These are phyloP conservation scores for Amphiprion percula DNA, from an alignment of 2,113 vertebrate species.

Conservation along the genomic window DNA sequence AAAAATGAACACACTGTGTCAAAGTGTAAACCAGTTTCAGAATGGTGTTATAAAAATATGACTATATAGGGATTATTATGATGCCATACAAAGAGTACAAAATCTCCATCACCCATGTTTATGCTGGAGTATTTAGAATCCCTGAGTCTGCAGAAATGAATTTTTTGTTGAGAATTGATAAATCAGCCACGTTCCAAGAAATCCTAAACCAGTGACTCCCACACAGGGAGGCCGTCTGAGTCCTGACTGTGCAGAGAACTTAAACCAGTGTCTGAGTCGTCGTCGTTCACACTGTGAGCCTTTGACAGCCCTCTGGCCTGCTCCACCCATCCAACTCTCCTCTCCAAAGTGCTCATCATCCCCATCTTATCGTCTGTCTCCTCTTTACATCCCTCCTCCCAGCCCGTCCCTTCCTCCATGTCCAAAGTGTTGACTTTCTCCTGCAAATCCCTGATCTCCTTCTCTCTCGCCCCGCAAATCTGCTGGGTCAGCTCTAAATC, in stretches of 20 bases:
- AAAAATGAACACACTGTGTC: neutral
- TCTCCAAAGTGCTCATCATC: conserved; percentile 50
- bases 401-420: conserved; percentile 58
- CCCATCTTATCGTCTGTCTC: conserved; percentile 42
- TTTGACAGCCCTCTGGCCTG: conserved; percentile 87
- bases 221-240: conserved; percentile 90
- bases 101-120: neutral
- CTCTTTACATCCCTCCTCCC: conserved; percentile 23
- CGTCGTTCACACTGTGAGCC: conserved; percentile 86
- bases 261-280: conserved; percentile 96
- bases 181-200: neutral
- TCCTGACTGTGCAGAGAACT: conserved; percentile 98
- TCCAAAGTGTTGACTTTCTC: conserved; percentile 87
- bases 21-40: neutral
- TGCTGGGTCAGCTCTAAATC: conserved; percentile 89
- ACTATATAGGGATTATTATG: neutral
- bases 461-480: conserved; percentile 86
- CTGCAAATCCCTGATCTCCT: conserved; percentile 88
- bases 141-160: conserved; percentile 28
- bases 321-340: conserved; percentile 86
- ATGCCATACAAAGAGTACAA: neutral
- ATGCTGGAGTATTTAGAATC: conserved; percentile 11
- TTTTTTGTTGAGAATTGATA: neutral
- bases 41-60: conserved; percentile 8
- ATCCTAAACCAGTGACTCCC: conserved; percentile 91